Evolutionary conservation across 2,888 invertebrate genomes (phyloP).

Genomic region (Quadroppia sp.): DNA sequence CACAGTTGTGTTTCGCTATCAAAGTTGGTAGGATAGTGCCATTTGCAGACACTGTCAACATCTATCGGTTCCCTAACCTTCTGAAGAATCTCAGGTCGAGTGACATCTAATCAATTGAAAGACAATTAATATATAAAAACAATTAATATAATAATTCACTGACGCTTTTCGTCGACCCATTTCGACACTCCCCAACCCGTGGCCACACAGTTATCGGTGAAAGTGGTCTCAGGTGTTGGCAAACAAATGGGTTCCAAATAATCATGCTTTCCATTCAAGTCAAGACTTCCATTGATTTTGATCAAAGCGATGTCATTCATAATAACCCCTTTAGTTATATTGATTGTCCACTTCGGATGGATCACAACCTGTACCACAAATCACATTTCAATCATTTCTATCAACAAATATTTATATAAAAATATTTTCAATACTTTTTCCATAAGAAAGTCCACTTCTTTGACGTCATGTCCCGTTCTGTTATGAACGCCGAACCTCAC

Average conservation of each 20-base stretch:
- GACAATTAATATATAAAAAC: not conserved
- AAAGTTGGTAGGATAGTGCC: not conserved
- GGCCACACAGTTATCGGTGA: conserved; percentile 11
- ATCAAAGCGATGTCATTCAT: conserved; percentile 54
- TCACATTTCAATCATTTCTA: not conserved
- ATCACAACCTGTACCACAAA: not conserved
- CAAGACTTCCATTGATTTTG: conserved; percentile 13
- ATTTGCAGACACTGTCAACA: not conserved
- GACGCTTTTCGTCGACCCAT: not conserved
- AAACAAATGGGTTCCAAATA: conserved; percentile 13
- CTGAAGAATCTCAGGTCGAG: not conserved
- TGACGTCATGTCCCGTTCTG: not conserved
- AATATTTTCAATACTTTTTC: not conserved
- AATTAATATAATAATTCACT: not conserved
- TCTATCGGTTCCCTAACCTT: not conserved
- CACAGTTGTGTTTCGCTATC: not conserved
- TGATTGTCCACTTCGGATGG: not conserved
- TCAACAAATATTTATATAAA: not conserved
- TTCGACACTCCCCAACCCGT: conserved; percentile 29
- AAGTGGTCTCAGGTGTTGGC: not conserved
- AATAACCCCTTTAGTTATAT: not conserved
- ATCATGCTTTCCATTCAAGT: not conserved
- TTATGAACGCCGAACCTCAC: conserved; percentile 6
- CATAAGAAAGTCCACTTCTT: not conserved
- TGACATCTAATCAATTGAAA: not conserved